These are phyloP conservation scores for Chelonia mydas DNA, from an alignment of 2,797 vertebrate genomes.

Conservation along the genomic window DNA sequence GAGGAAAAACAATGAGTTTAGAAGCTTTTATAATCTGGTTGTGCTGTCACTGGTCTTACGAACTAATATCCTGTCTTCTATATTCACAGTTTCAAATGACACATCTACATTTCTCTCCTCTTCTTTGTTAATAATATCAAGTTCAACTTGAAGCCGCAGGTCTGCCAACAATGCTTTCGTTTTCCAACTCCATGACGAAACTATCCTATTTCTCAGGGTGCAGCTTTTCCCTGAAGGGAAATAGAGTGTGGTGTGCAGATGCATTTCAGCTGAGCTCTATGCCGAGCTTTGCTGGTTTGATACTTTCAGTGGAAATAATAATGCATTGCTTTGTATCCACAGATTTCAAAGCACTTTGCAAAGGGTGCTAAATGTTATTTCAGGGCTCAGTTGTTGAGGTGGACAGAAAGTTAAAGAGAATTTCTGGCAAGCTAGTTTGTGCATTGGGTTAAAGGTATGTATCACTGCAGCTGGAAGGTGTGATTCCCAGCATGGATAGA, in stretches of 20 bases:
- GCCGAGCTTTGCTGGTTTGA: neutral
- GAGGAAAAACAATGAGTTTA: neutral
- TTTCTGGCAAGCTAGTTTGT: neutral
- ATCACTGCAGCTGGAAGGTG: neutral
- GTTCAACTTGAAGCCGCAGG: fast-evolving
- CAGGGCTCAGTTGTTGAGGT: fast-evolving
- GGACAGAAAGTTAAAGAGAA: neutral
- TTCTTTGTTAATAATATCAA: neutral
- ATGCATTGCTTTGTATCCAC: neutral
- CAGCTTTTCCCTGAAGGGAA: neutral
- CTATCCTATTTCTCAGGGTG: neutral
- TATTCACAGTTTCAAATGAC: neutral
- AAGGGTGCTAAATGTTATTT: neutral
- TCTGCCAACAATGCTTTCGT: neutral
- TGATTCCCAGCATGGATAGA: neutral
- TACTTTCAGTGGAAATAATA: neutral
- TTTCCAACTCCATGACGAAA: neutral
- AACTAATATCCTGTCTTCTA: fast-evolving
- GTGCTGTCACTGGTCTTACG: neutral
- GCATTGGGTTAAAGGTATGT: neutral
- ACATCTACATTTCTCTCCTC: neutral
- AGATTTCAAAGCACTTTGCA: neutral
- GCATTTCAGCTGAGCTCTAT: neutral
- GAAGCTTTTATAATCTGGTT: neutral
- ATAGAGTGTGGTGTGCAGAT: neutral